Percentiles rank a stretch among this genome's conserved stretches.
phyloP scores from a whole-genome alignment of 2,797 vertebrate species.

The Antennarius maculatus region DNA sequence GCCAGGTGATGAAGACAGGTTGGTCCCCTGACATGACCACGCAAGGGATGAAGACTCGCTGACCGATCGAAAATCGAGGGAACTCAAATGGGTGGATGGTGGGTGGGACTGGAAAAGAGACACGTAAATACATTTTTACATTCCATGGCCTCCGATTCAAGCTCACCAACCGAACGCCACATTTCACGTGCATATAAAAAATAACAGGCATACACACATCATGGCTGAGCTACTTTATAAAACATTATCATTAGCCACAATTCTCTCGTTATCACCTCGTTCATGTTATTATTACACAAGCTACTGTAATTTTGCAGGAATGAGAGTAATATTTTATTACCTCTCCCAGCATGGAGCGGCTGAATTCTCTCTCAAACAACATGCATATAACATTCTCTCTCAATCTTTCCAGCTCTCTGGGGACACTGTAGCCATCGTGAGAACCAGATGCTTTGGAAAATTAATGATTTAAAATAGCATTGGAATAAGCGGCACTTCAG shows the following conservation, averaged over 20 bases:
- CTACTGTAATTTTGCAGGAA: slow-evolving; percentile 24
- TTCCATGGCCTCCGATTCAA: not conserved
- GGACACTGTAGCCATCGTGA: slow-evolving; percentile 72
- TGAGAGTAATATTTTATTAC: slow-evolving; percentile 38
- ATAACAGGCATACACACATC: slow-evolving; percentile 13
- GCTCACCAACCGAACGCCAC: slow-evolving; percentile 7
- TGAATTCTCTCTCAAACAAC: slow-evolving; percentile 45
- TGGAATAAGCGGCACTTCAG: slow-evolving; percentile 79
- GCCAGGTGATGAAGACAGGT: slow-evolving; percentile 98
- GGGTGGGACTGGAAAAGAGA: slow-evolving; percentile 87
- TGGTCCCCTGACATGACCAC: slow-evolving; percentile 97
- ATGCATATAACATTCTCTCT: slow-evolving; percentile 51
- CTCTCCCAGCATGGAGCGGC: slow-evolving; percentile 27
- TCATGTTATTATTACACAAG: slow-evolving; percentile 27
- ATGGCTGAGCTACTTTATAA: slow-evolving; percentile 16
- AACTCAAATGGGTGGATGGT: slow-evolving; percentile 98
- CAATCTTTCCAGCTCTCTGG: slow-evolving; percentile 61
- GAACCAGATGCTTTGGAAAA: slow-evolving; percentile 78
- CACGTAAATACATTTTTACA: not conserved
- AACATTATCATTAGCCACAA: slow-evolving; percentile 18
- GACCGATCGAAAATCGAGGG: slow-evolving; percentile 95
- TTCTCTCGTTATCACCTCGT: slow-evolving; percentile 22
- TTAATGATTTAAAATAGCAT: slow-evolving; percentile 82
- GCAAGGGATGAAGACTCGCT: slow-evolving; percentile 96
- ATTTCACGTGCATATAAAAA: slow-evolving; percentile 5